A percentile compares a stretch with the other conserved stretches of the same genome.
Conservation (phyloP, 2,113 vertebrate species). For the Microtus richardsoni region DNA sequence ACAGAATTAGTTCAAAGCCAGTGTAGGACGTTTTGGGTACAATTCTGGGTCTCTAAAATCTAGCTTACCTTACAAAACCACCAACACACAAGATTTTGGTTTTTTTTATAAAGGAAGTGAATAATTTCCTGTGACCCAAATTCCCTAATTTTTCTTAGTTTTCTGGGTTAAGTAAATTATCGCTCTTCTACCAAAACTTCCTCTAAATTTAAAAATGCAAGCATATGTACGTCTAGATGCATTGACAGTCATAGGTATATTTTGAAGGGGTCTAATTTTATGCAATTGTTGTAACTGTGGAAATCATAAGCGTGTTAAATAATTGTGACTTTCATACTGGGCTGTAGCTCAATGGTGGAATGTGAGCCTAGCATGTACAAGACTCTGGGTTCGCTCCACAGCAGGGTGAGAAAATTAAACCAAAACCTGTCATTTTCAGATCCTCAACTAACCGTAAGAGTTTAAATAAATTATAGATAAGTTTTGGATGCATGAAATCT, state of each 20-base stretch:
- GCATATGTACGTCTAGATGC: neutral
- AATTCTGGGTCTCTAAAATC: neutral
- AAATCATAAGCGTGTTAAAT: constrained; percentile 16
- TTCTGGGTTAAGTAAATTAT: neutral
- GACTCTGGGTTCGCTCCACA: neutral
- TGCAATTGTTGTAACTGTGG: neutral
- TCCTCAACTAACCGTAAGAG: neutral
- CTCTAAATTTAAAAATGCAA: neutral
- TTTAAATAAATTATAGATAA: neutral
- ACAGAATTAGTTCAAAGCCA: neutral
- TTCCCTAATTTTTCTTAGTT: neutral
- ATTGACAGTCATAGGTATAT: neutral
- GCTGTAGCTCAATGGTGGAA: neutral
- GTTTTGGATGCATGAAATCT: neutral
- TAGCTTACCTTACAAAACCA: neutral
- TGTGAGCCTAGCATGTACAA: no score
- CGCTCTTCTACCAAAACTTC: neutral
- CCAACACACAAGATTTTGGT: neutral
- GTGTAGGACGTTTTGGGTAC: no score
- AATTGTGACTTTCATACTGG: constrained; percentile 5
- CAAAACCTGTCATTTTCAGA: neutral
- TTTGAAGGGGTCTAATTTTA: neutral
- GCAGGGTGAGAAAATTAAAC: neutral
- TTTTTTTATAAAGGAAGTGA: neutral
- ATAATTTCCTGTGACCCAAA: neutral